Evolutionary conservation across 1,140 invertebrate genomes (phyloP).

Genomic region (Diorhabda sublineata): DNA sequence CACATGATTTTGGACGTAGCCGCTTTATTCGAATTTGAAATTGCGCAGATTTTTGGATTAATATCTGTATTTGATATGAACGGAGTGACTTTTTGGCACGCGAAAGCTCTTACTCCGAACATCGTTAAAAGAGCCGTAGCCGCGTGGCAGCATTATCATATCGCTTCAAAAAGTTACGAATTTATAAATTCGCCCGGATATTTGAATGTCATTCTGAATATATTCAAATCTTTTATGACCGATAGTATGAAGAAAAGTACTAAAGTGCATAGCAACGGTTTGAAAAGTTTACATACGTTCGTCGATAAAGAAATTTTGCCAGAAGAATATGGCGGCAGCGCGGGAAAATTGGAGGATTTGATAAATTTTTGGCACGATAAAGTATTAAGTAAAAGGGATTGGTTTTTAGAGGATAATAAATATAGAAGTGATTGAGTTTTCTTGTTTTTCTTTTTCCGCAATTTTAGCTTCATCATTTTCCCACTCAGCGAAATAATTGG

Average conservation of each 20-base stretch:
- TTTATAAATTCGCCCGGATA: constrained; percentile 67
- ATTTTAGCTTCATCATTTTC: too few relatives aligned
- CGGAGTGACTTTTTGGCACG: constrained; percentile 56
- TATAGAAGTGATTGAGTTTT: constrained; percentile 47
- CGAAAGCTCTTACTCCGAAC: constrained; percentile 54
- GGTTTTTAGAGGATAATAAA: constrained; percentile 56
- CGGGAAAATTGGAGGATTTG: constrained; percentile 51
- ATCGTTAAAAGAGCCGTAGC: constrained; percentile 57
- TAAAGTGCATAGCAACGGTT: constrained; percentile 50
- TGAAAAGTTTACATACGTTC: constrained; percentile 46
- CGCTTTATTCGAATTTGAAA: constrained; percentile 49
- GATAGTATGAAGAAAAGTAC: constrained; percentile 60
- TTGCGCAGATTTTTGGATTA: constrained; percentile 56
- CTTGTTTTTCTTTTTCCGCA: too few relatives aligned
- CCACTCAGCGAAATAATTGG: too few relatives aligned
- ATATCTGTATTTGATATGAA: constrained; percentile 59
- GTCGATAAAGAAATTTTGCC: constrained; percentile 54
- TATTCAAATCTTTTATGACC: constrained; percentile 68
- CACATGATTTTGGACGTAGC: constrained; percentile 58
- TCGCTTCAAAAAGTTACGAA: constrained; percentile 62
- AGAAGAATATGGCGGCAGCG: constrained; percentile 57
- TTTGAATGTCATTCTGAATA: constrained; percentile 63
- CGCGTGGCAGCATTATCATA: constrained; percentile 68
- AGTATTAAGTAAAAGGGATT: constrained; percentile 51
- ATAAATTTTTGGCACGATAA: constrained; percentile 55